Evolutionary conservation across 2,888 invertebrate species (phyloP).

Genomic region (Chirona hameri): DNA sequence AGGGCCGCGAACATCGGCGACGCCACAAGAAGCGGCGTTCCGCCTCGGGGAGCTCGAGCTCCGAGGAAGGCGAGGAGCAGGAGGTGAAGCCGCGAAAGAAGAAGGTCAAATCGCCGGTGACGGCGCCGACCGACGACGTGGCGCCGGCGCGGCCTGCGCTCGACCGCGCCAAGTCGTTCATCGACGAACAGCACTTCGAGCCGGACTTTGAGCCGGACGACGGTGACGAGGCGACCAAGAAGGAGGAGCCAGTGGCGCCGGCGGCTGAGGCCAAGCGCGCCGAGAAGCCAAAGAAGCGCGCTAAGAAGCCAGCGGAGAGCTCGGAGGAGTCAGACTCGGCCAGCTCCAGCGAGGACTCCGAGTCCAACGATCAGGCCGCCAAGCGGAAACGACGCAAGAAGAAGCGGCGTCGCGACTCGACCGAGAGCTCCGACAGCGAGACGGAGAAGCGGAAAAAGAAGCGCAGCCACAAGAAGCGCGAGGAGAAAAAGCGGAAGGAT

Average conservation of each 20-base stretch:
- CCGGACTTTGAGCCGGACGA: conserved; percentile 14
- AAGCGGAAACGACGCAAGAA: background rate
- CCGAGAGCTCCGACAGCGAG: conserved; percentile 5
- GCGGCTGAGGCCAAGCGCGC: background rate
- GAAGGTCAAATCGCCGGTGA: background rate
- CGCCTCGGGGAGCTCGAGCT: conserved; percentile 2
- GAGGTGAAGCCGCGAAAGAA: background rate
- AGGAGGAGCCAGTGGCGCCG: background rate
- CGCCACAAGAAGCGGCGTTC: conserved; percentile 8
- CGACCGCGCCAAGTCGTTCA: conserved; percentile 1
- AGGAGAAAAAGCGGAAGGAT: conserved; percentile 27
- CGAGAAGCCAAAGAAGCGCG: background rate
- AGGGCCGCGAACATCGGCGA: background rate
- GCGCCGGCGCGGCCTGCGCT: background rate
- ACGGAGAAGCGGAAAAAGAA: background rate
- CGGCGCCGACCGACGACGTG: background rate
- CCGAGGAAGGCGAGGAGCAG: background rate
- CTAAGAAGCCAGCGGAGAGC: background rate
- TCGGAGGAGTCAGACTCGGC: conserved; percentile 13
- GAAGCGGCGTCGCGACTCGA: background rate
- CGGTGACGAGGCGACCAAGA: background rate
- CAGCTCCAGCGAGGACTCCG: background rate
- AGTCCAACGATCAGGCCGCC: background rate
- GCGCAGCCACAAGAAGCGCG: background rate
- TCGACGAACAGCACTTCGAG: conserved; percentile 29